Conservation (phyloP, 2,888 invertebrate species). For the Cabera pusaria region DNA sequence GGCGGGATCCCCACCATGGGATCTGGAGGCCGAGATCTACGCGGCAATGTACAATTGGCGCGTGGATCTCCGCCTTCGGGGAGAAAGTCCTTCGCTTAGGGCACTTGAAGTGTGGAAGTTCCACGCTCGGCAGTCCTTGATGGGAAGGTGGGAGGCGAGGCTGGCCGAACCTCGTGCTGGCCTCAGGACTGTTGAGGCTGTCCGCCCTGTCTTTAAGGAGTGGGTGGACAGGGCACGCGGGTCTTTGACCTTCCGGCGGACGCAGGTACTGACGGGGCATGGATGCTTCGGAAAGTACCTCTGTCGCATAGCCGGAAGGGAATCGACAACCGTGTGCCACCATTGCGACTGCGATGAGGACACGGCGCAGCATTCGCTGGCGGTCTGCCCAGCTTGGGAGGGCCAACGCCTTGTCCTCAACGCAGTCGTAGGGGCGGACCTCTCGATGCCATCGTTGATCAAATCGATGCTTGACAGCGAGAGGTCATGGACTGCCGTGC, state of each 20-base stretch:
- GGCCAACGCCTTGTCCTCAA: background rate
- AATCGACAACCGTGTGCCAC: slow-evolving; percentile 3
- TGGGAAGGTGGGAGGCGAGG: background rate
- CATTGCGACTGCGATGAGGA: slow-evolving; percentile 5
- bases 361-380: slow-evolving; percentile 11
- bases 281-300: slow-evolving; percentile 6
- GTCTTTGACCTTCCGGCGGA: background rate
- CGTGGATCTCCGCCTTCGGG: background rate
- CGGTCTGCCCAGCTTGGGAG: slow-evolving; percentile 7
- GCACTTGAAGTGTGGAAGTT: background rate
- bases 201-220: background rate
- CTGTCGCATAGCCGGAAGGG: slow-evolving; percentile 3
- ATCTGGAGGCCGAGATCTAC: slow-evolving; percentile 8
- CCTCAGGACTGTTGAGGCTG: background rate
- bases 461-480: slow-evolving; percentile 5
- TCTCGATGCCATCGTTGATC: slow-evolving; percentile 6
- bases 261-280: too few relatives aligned
- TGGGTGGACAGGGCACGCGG: slow-evolving; percentile 2
- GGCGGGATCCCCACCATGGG: slow-evolving; percentile 14
- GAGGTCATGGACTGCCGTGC: background rate
- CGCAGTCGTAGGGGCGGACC: background rate
- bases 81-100: background rate
- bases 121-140: background rate
- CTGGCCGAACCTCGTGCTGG: background rate
- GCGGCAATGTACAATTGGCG: background rate